These are phyloP conservation scores for Cliona cf. orientalis DNA, from an alignment of 37 sponge, comb jelly and placozoan genomes.

Conservation along the genomic window DNA sequence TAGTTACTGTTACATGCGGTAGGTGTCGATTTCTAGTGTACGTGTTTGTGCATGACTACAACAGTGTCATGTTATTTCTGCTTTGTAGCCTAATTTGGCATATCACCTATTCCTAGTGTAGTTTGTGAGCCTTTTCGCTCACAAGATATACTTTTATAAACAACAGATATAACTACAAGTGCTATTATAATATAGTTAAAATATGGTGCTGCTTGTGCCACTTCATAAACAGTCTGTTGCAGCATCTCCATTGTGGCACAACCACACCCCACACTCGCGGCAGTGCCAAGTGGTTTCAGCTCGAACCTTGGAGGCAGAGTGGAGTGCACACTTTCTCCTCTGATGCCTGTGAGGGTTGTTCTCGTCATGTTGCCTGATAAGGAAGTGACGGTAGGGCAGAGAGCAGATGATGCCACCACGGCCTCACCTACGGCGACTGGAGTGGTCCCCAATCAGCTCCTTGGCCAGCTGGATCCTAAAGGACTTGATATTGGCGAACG, in stretches of 20 bases:
- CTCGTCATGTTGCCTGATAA: neutral
- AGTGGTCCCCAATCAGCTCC: conserved; percentile 16
- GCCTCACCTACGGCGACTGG: conserved; percentile 16
- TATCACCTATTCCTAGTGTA: too few relatives aligned
- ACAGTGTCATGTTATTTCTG: too few relatives aligned
- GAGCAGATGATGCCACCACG: neutral
- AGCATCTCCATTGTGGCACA: conserved; percentile 18
- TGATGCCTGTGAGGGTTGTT: neutral
- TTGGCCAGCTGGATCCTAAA: conserved; percentile 12
- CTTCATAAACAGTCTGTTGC: neutral
- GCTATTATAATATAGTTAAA: too few relatives aligned
- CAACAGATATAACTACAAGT: too few relatives aligned
- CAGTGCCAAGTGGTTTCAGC: conserved; percentile 12
- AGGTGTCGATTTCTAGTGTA: too few relatives aligned
- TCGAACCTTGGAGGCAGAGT: neutral
- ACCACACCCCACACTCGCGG: conserved; percentile 25
- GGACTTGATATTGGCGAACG: neutral
- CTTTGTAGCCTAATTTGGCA: too few relatives aligned
- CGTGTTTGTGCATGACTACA: too few relatives aligned
- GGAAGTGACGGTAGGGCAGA: conserved; percentile 14
- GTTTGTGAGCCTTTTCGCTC: too few relatives aligned
- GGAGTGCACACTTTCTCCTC: conserved; percentile 13
- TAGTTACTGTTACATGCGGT: too few relatives aligned
- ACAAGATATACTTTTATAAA: too few relatives aligned
- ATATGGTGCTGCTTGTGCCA: neutral